These are phyloP conservation scores for Montipora foliosa DNA, from an alignment of 64 coral and sea anemone genomes.

Conservation along the genomic window DNA sequence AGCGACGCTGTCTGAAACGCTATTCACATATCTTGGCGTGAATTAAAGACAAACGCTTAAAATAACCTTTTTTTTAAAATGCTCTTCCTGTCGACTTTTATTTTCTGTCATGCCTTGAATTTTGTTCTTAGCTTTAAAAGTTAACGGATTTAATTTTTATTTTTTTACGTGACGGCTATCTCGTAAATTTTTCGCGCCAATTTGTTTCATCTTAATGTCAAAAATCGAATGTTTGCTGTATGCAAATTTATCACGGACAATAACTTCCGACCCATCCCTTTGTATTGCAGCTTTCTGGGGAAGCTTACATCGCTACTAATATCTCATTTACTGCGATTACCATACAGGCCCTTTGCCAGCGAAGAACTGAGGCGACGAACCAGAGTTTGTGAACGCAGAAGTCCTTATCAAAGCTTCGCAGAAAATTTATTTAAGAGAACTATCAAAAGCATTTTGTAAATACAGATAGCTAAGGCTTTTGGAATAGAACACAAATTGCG, in stretches of 20 bases:
- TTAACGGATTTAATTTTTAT: not conserved
- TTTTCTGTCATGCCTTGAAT: not conserved
- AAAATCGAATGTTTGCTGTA: not conserved
- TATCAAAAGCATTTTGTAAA: slow-evolving; percentile 32
- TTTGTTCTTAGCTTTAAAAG: not conserved
- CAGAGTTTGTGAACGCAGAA: not conserved
- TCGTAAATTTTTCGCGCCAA: not conserved
- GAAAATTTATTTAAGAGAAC: not conserved
- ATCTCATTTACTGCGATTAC: not conserved
- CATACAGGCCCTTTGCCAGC: too few species aligned
- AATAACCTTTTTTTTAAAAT: too few species aligned
- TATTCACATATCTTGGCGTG: too few species aligned
- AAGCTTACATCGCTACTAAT: not conserved
- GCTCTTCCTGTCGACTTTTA: too few species aligned
- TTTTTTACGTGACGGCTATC: not conserved
- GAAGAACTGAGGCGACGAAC: not conserved
- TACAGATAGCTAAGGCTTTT: not conserved
- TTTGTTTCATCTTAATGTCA: not conserved
- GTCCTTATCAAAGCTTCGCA: not conserved
- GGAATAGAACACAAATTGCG: not conserved
- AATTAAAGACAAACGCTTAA: too few species aligned
- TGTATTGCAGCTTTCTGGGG: not conserved
- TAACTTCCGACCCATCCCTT: not conserved
- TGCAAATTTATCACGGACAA: not conserved
- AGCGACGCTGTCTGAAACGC: too few species aligned